These are phyloP conservation scores for Epinephelus coioides DNA, from an alignment of 2,797 vertebrate species.

Conservation along the genomic window DNA sequence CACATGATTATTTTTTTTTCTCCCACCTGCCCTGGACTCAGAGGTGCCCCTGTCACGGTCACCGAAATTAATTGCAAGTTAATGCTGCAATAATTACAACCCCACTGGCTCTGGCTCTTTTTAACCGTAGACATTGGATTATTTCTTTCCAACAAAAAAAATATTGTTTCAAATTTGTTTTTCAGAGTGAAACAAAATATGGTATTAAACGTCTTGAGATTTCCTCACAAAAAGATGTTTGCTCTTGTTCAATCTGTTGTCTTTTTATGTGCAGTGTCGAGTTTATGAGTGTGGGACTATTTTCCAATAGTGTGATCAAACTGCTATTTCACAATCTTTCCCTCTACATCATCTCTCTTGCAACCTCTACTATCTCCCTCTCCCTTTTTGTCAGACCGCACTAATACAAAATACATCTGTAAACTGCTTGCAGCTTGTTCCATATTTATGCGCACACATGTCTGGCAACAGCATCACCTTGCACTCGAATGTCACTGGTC, in stretches of 20 bases:
- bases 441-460: conserved; percentile 39
- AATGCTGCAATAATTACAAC: conserved; percentile 54
- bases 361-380: conserved; percentile 1
- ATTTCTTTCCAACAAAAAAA: background rate
- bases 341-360: conserved; percentile 8
- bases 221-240: background rate
- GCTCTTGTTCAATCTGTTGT: background rate
- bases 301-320: conserved; percentile 19
- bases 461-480: conserved; percentile 46
- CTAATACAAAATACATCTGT: conserved; percentile 43
- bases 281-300: background rate
- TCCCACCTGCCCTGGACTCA: conserved; percentile 26
- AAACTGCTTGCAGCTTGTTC: conserved; percentile 40
- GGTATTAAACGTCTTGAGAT: background rate
- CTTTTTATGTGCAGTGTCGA: background rate
- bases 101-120: conserved; percentile 18
- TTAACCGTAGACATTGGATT: conserved; percentile 26
- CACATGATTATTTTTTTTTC: conserved; percentile 33
- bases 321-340: background rate
- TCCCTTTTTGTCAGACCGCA: background rate
- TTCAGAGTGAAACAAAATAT: background rate
- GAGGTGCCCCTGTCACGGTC: conserved; percentile 30
- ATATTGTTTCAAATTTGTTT: background rate
- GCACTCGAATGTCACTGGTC: conserved; percentile 61
- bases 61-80: conserved; percentile 65